Evolutionary conservation across 2,797 vertebrate genomes (phyloP), one percentile per base, ranked within the genome.

Genomic region (Anabas testudineus): DNA sequence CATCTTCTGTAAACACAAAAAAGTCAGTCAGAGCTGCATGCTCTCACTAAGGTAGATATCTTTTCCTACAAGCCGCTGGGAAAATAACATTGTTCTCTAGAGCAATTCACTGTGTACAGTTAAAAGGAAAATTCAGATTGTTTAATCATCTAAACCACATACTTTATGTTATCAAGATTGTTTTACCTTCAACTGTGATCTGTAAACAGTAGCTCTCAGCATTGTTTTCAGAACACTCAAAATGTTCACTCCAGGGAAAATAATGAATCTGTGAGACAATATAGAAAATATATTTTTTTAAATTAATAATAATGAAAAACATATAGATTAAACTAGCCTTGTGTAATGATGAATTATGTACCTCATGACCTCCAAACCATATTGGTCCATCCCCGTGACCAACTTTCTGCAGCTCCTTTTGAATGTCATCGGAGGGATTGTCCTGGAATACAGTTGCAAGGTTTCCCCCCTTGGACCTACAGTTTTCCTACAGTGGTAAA

Each of bases 291-390:
- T n/a, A n/a, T n/a, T n/a, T n/a, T n/a, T n/a, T n/a, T n/a, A n/a
- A n/a, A n/a, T n/a, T 7, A 34, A 34, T 16, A 19, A 8, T 0
- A n/a, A 16, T 28, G 3, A 41, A 41, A 18, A 41, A 22, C 3
- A 9, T 7, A 18, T n/a, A 26, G n/a, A 30, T 24, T 0, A 13
- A 51, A 51, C n/a, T 51, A 7, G 55, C 19, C 18, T 4, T 2
- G n/a, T 45, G 0, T 13, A 4, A 13, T 22, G 12, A 22, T 46
- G 10, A 22, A 16, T 10, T 2, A 28, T 14, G 18, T 18, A 37
- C 5, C 19, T 22, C 60, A n/a, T 26, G 10, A 0, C 67, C 67
- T 53, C 47, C 56, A 34, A 69, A 67, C 56, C 67, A 69, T 15
- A 69, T 26, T 7, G 4, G 37, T 26, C 28, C 18, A 5, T 4